Evolutionary conservation across 2,888 invertebrate genomes (phyloP).

Genomic region (Nasonia oneida): DNA sequence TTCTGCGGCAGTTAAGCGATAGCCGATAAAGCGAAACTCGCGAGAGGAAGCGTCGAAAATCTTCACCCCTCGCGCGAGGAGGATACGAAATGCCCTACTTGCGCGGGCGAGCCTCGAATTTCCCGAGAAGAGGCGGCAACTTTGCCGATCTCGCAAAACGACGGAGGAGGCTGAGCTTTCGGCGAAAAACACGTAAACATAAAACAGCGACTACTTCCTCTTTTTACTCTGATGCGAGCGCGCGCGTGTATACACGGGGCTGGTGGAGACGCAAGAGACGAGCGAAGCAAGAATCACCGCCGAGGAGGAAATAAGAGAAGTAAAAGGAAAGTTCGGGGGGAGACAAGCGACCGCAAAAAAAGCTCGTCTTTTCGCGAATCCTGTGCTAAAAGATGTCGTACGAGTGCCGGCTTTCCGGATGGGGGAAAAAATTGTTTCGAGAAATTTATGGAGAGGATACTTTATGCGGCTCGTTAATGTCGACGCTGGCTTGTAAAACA

Average conservation of each 20-base stretch:
- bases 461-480: constrained; percentile 16
- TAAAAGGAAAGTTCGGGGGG: constrained; percentile 66
- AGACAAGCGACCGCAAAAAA: constrained; percentile 67
- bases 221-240: constrained; percentile 8
- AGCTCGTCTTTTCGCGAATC: constrained; percentile 58
- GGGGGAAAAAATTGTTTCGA: constrained; percentile 7
- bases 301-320: constrained; percentile 53
- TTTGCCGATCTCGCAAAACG: constrained; percentile 19
- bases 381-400: constrained; percentile 67
- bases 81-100: background rate
- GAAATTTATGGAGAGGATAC: background rate
- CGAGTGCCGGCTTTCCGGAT: constrained; percentile 58
- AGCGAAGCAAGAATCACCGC: constrained; percentile 54
- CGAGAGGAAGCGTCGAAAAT: background rate
- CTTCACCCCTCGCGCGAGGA: background rate
- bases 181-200: constrained; percentile 64
- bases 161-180: constrained; percentile 3
- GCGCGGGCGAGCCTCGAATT: background rate
- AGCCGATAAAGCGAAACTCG: constrained; percentile 22
- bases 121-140: constrained; percentile 6
- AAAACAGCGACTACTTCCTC: constrained; percentile 45
- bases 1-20: constrained; percentile 11
- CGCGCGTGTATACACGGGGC: constrained; percentile 3
- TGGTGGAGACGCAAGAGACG: constrained; percentile 33
- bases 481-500: background rate